Base-by-base conservation (phyloP, 1,140 invertebrate species). In the Drosophila murphyi region DNA sequence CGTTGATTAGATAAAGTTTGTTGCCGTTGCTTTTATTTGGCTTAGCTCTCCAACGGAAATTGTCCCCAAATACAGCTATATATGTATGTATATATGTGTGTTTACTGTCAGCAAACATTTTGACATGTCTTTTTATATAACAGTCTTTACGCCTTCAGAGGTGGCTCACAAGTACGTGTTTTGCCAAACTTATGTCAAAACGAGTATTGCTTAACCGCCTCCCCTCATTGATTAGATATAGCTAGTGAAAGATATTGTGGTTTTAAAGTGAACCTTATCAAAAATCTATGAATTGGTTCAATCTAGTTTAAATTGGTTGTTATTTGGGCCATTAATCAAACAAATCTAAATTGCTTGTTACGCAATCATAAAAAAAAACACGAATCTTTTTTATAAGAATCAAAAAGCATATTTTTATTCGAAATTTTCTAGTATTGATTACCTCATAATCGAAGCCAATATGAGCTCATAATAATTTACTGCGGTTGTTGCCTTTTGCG, bases 141-240 rank as follows among this genome's bases (percentile, higher is more conserved):
- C 34, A 48, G 10, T 29, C 48, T 37, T 29, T 3, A 10, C 32
- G 41, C 47, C 70, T 73, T 68, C 34, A 60, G 47, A 48, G 60
- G 47, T 39, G 37, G 6, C 37, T n/a, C 10, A n/a, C 47, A 54
- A 54, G n/a, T 48, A 48, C 52, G 31, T 35, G 37, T 45, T 20
- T 29, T 35, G 39, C n/a, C 12, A 7, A 37, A 63, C 52, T 65
- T 51, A 34, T 57, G 37, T 5, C 32, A 45, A 29, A 57, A 20
- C 20, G 20, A 2, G 5, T 37, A 7, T 54, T n/a, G 20, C 20
- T 43, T 43, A n/a, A 43, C 8, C 5, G 7, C 32, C n/a, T 39
- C 12, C 20, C 20, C 20, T 20, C 1, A 54, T 73, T 73, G 71
- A 73, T 73, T 73, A 73, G 71, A 73, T 73, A 61, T 73, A 56